Evolutionary conservation across 1,140 invertebrate species (phyloP).

Genomic region (Homalodisca vitripennis): DNA sequence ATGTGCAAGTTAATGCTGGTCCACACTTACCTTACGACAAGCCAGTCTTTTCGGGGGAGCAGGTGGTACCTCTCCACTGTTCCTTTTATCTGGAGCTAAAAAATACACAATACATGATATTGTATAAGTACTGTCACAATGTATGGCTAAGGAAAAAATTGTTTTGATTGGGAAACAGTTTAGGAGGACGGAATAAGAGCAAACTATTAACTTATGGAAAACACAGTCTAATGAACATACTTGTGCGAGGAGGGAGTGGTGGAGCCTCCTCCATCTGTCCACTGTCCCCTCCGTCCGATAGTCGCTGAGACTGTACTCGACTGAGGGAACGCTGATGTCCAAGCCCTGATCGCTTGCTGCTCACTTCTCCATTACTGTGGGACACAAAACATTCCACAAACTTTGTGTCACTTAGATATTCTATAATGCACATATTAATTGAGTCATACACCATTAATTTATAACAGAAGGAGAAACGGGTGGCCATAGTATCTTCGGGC

Average conservation of each 20-base stretch:
- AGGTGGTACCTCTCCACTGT: conserved; percentile 51
- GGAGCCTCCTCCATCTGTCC: conserved; percentile 53
- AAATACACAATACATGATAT: no score
- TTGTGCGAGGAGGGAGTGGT: conserved; percentile 57
- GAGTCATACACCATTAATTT: no score
- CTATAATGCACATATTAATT: no score
- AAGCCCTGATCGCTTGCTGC: conserved; percentile 1
- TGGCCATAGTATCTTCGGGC: no score
- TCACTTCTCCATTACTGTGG: conserved; percentile 9
- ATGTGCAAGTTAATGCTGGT: no score
- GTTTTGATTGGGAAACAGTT: background rate
- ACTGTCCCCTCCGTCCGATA: background rate
- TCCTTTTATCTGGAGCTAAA: conserved; percentile 57
- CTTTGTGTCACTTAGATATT: no score
- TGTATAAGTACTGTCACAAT: background rate
- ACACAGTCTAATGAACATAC: conserved; percentile 22
- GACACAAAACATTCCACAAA: background rate
- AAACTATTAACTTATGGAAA: background rate
- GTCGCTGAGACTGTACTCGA: conserved; percentile 26
- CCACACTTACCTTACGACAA: conserved; percentile 48
- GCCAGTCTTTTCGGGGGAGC: conserved; percentile 58
- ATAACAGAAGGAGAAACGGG: no score
- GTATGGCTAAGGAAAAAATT: background rate
- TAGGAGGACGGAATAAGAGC: background rate
- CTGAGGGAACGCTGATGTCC: conserved; percentile 28